A percentile compares a stretch with the other conserved stretches of the same genome.
These are phyloP conservation scores for Callorhinus ursinus DNA, from an alignment of 2,113 vertebrate species.

Conservation along the genomic window DNA sequence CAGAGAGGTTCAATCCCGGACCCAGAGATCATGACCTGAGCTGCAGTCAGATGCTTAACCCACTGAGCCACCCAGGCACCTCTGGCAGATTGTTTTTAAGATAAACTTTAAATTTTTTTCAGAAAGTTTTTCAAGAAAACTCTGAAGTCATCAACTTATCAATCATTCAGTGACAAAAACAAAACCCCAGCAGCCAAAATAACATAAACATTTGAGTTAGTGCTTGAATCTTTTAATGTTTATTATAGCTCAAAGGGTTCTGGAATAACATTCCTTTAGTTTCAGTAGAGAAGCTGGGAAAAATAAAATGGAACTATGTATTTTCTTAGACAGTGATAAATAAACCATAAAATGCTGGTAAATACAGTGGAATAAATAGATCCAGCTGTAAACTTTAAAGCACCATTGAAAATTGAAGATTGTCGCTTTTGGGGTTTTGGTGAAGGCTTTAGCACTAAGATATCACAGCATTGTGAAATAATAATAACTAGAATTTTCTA, in stretches of 20 bases:
- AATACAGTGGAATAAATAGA: neutral
- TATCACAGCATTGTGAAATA: neutral
- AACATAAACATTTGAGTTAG: neutral
- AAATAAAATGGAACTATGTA: neutral
- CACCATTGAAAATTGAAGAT: neutral
- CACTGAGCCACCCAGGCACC: neutral
- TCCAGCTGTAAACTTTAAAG: neutral
- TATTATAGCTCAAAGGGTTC: neutral
- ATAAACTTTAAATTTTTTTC: neutral
- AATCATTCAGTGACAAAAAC: neutral
- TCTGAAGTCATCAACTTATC: neutral
- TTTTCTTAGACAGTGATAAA: neutral
- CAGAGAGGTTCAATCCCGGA: neutral
- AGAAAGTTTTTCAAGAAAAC: neutral
- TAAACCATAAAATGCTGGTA: neutral
- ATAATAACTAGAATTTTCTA: neutral
- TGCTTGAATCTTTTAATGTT: neutral
- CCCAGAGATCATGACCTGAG: neutral
- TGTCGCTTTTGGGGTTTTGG: neutral
- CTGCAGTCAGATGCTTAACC: neutral
- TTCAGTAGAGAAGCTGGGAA: neutral
- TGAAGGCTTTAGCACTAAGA: neutral
- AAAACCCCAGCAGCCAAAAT: neutral
- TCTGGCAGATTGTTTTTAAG: neutral
- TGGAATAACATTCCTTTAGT: constrained; percentile 1